phyloP scores from a whole-genome alignment of 2,888 invertebrate genomes.

The Lasius platythorax region DNA sequence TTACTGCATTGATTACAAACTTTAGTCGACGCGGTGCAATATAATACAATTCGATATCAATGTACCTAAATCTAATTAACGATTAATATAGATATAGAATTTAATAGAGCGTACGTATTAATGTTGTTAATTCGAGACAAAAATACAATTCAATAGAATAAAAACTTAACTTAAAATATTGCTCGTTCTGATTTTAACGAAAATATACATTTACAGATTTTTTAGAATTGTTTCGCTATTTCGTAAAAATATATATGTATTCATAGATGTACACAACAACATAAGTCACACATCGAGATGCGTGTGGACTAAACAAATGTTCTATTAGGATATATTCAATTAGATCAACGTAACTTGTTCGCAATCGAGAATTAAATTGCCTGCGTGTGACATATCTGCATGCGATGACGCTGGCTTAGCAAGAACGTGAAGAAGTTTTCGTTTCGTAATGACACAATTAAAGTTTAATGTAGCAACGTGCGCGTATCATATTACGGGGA shows the following conservation, averaged over 20 bases:
- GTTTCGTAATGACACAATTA: conserved; percentile 78
- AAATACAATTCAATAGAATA: background rate
- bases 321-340: background rate
- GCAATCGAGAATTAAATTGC: conserved; percentile 51
- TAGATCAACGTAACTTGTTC: conserved; percentile 22
- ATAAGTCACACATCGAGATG: background rate
- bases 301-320: background rate
- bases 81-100: background rate
- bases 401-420: conserved; percentile 31
- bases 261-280: background rate
- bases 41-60: conserved; percentile 13
- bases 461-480: conserved; percentile 73
- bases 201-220: background rate
- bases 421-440: conserved; percentile 73
- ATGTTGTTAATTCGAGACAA: background rate
- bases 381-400: conserved; percentile 9
- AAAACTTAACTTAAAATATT: background rate
- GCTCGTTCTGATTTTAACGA: background rate
- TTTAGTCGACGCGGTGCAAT: conserved; percentile 4
- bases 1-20: conserved; percentile 48
- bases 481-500: conserved; percentile 63
- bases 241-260: background rate
- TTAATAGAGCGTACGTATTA: background rate
- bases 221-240: background rate
- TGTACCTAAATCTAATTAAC: background rate